Percentiles rank a stretch among this genome's conserved stretches.
phyloP scores from a whole-genome alignment of 2,888 invertebrate species.

The Athrips mouffetella region DNA sequence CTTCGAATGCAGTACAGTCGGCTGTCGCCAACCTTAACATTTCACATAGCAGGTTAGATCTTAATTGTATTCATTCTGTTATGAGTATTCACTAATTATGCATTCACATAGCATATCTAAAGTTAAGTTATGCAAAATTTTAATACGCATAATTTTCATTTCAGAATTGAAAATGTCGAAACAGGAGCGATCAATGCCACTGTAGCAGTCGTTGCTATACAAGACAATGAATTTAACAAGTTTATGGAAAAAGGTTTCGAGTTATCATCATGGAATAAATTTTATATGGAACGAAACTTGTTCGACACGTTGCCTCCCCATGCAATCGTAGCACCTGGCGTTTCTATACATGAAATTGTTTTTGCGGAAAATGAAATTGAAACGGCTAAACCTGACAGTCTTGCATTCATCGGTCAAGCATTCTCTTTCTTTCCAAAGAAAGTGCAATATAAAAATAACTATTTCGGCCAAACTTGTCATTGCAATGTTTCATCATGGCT shows the following conservation, averaged over 20 bases:
- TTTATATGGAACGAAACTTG: constrained; percentile 81
- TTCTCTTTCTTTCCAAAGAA: constrained; percentile 56
- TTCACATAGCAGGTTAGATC: constrained; percentile 78
- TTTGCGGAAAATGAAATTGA: constrained; percentile 70
- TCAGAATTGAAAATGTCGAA: constrained; percentile 80
- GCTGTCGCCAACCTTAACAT: constrained; percentile 82
- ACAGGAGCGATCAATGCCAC: constrained; percentile 81
- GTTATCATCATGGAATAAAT: constrained; percentile 81
- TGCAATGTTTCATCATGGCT: constrained; percentile 81
- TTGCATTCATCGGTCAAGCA: constrained; percentile 79
- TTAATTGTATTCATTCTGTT: background rate
- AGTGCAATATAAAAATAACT: constrained; percentile 78
- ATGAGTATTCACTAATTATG: background rate
- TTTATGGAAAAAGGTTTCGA: constrained; percentile 80
- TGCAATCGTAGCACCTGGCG: constrained; percentile 72
- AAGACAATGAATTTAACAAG: constrained; percentile 79
- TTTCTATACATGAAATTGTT: constrained; percentile 77
- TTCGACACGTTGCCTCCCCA: constrained; percentile 78
- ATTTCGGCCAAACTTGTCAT: constrained; percentile 80
- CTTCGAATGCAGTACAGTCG: constrained; percentile 79
- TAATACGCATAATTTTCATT: constrained; percentile 35
- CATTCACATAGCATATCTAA: too few species aligned
- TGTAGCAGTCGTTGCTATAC: constrained; percentile 78
- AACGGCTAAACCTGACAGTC: constrained; percentile 64
- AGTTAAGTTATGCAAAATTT: background rate